Percentiles rank a stretch among this genome's conserved stretches.
These are phyloP conservation scores for Furcifer pardalis DNA, from an alignment of 2,797 vertebrate species.

Conservation along the genomic window DNA sequence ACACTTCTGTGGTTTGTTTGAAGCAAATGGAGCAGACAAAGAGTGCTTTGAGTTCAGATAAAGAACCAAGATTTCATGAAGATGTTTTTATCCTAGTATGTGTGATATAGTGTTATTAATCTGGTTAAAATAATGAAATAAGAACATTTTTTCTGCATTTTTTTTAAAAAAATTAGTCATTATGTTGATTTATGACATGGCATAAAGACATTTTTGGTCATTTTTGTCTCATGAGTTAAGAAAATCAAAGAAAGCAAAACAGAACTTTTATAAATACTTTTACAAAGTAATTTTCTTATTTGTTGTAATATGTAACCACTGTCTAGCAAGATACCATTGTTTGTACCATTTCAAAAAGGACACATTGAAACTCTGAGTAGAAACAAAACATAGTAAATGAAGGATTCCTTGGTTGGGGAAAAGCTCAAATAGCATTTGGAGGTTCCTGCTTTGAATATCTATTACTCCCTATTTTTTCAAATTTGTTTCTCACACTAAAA, in stretches of 20 bases:
- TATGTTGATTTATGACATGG: fast-evolving
- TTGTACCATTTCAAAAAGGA: not conserved
- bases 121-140: not conserved
- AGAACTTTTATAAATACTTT: not conserved
- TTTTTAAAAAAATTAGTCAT: slow-evolving; percentile 20
- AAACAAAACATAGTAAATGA: not conserved
- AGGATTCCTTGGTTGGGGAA: slow-evolving; percentile 25
- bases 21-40: slow-evolving; percentile 56
- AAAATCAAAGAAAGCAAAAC: not conserved
- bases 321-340: not conserved
- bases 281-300: not conserved
- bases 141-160: slow-evolving; percentile 10
- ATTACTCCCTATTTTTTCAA: slow-evolving; percentile 47
- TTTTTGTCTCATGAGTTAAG: not conserved
- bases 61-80: slow-evolving; percentile 13
- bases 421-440: slow-evolving; percentile 21
- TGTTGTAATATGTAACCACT: not conserved
- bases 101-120: not conserved
- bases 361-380: not conserved
- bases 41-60: slow-evolving; percentile 33
- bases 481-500: slow-evolving; percentile 62
- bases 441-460: slow-evolving; percentile 42
- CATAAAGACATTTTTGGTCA: slow-evolving; percentile 1
- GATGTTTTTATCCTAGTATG: not conserved
- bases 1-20: slow-evolving; percentile 32